Conservation (phyloP, 2,797 vertebrate species). For the Adelosebastes latens region DNA sequence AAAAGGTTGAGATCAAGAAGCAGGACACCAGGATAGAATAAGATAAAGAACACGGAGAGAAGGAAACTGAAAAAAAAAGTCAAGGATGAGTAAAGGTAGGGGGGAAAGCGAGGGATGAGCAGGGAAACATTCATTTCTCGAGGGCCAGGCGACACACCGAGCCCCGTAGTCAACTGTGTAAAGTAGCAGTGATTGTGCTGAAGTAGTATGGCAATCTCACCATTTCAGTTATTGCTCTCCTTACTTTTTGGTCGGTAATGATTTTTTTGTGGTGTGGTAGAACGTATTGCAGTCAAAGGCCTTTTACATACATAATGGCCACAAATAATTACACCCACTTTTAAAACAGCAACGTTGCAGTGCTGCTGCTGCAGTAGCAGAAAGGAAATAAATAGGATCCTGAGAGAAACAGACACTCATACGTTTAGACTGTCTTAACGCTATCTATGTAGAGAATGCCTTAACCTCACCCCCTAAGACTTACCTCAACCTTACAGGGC, state of each 20-base stretch:
- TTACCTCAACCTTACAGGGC: conserved; percentile 45
- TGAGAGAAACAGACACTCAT: conserved; percentile 76
- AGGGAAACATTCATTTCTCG: conserved; percentile 62
- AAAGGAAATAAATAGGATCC: conserved; percentile 81
- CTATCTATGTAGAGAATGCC: conserved; percentile 59
- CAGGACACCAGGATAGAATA: conserved; percentile 11
- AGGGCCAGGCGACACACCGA: conserved; percentile 27
- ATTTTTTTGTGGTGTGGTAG: conserved; percentile 61
- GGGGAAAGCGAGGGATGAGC: conserved; percentile 10
- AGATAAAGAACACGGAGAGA: conserved; percentile 14
- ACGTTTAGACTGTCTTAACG: conserved; percentile 57
- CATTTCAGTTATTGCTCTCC: conserved; percentile 73
- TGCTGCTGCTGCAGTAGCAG: conserved; percentile 64
- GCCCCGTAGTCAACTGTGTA: conserved; percentile 52
- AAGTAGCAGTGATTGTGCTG: conserved; percentile 78
- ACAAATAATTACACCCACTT: conserved; percentile 55
- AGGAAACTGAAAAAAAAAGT: conserved; percentile 5
- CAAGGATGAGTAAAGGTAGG: neutral
- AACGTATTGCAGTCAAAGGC: conserved; percentile 75
- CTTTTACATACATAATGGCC: conserved; percentile 54
- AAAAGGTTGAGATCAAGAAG: conserved; percentile 15
- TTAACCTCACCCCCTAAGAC: conserved; percentile 49
- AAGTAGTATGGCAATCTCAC: conserved; percentile 57
- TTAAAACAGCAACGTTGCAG: conserved; percentile 53
- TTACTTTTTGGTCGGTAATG: conserved; percentile 76